phyloP scores from a whole-genome alignment of 1,140 invertebrate species.

The Ooceraea biroi region DNA sequence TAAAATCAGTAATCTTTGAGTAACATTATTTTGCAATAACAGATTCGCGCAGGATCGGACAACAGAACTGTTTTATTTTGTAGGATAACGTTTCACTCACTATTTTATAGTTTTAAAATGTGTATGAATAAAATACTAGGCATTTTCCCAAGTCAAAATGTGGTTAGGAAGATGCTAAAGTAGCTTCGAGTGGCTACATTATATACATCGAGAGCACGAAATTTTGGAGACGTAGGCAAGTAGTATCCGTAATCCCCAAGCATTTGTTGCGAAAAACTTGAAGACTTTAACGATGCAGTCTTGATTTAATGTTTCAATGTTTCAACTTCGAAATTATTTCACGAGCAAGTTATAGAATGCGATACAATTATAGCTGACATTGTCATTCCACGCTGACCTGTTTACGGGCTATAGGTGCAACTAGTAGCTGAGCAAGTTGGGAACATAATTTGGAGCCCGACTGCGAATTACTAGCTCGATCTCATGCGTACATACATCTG shows the following conservation, averaged over 20 bases:
- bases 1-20: background rate
- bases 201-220: too few species aligned
- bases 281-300: background rate
- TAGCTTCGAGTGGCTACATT: too few species aligned
- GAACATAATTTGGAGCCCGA: slow-evolving; percentile 62
- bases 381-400: slow-evolving; percentile 63
- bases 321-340: slow-evolving; percentile 14
- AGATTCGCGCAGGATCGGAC: background rate
- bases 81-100: background rate
- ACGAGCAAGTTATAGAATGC: slow-evolving; percentile 48
- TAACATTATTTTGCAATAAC: background rate
- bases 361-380: slow-evolving; percentile 64
- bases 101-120: background rate
- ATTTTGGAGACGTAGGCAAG: too few species aligned
- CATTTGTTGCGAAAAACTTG: background rate
- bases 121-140: background rate
- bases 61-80: background rate
- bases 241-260: background rate
- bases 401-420: slow-evolving; percentile 45
- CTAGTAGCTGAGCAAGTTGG: slow-evolving; percentile 68
- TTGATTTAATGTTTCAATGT: background rate
- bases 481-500: slow-evolving; percentile 47
- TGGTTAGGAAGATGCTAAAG: too few species aligned
- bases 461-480: slow-evolving; percentile 69
- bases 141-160: background rate